Evolutionary conservation across 2,797 vertebrate genomes (phyloP).

Genomic region (Rhinatrema bivittatum): DNA sequence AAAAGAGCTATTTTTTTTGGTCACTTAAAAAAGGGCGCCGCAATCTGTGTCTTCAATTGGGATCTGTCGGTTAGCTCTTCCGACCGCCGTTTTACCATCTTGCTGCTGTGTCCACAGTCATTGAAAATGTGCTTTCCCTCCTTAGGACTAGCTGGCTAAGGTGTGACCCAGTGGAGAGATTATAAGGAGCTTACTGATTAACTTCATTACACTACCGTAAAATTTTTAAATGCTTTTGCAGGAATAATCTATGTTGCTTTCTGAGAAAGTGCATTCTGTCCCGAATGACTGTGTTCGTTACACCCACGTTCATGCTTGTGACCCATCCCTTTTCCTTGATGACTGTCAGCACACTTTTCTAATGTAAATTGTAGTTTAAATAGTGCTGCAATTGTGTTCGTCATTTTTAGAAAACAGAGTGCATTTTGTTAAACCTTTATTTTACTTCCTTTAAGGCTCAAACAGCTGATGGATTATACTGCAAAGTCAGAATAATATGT

Average conservation of each 20-base stretch:
- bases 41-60: not conserved
- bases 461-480: no score
- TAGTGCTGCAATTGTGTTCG: no score
- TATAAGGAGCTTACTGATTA: conserved; percentile 66
- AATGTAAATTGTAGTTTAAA: no score
- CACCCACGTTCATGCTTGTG: no score
- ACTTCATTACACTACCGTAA: conserved; percentile 45
- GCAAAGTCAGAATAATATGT: no score
- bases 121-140: conserved; percentile 35
- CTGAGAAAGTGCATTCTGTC: no score
- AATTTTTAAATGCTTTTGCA: conserved; percentile 45
- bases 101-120: conserved; percentile 25
- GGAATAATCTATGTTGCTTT: conserved; percentile 22
- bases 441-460: no score
- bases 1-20: conserved; percentile 7
- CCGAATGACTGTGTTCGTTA: conserved; percentile 1
- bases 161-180: conserved; percentile 58
- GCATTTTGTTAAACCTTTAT: no score
- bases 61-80: conserved; percentile 13
- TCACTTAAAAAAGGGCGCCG: conserved; percentile 7
- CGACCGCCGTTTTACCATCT: conserved; percentile 31
- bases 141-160: conserved; percentile 41
- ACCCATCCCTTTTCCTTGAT: no score
- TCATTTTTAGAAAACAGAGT: no score
- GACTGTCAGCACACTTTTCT: no score